Evolutionary conservation across 2,797 vertebrate species (phyloP).

Genomic region (Urosaurus nigricauda): DNA sequence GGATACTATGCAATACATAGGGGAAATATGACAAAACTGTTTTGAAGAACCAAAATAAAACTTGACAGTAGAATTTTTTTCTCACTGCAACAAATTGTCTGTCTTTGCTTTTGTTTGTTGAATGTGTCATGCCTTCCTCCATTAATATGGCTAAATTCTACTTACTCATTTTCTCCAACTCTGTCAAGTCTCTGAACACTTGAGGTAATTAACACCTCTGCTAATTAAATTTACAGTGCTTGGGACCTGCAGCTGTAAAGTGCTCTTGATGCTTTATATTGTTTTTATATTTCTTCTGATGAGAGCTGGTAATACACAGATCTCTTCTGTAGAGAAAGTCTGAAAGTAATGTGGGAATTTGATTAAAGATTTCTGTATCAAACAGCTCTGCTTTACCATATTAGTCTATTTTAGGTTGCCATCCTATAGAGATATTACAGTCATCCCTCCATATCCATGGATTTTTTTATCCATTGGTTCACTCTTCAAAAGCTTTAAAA

Average conservation of each 20-base stretch:
- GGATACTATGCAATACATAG: neutral
- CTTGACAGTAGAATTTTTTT: neutral
- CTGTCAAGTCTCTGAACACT: conserved; percentile 32
- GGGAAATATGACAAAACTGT: neutral
- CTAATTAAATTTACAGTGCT: conserved; percentile 36
- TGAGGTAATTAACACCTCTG: conserved; percentile 33
- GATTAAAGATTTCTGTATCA: neutral
- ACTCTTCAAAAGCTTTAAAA: too few species aligned
- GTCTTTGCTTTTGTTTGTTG: neutral
- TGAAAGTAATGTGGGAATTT: neutral
- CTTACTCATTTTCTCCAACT: conserved; percentile 17
- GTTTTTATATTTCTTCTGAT: conserved; percentile 2
- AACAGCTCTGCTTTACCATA: neutral
- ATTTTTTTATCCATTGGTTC: neutral
- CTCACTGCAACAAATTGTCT: neutral
- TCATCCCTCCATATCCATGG: neutral
- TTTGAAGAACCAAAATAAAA: neutral
- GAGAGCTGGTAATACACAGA: neutral
- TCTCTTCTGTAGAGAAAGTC: neutral
- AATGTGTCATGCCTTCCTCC: neutral
- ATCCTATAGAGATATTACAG: neutral
- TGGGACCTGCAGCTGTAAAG: conserved; percentile 10
- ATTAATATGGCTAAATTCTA: conserved; percentile 14
- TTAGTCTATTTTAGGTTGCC: neutral
- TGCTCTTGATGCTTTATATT: conserved; percentile 21